A percentile compares a stretch with the other conserved stretches of the same genome.
phyloP scores from a whole-genome alignment of 2,888 invertebrate genomes.

The Drosophila birchii region DNA sequence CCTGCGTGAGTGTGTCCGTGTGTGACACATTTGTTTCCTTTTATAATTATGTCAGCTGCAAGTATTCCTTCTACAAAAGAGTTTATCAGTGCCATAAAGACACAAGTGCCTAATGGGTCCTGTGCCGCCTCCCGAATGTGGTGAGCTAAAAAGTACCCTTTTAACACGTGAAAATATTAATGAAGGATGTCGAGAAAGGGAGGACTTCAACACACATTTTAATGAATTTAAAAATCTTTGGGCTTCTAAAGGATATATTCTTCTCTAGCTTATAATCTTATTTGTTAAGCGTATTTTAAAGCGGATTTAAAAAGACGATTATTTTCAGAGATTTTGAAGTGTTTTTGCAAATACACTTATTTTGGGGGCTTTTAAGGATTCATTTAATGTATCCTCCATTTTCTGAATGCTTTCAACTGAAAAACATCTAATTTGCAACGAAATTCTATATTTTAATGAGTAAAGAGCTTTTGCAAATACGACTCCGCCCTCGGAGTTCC shows the following conservation, averaged over 20 bases:
- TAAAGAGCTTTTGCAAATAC: neutral
- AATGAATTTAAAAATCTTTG: too few relatives aligned
- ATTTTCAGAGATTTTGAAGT: neutral
- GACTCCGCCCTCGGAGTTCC: neutral
- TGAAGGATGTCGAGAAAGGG: neutral
- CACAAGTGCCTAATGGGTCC: slow-evolving; percentile 40
- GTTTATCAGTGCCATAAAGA: slow-evolving; percentile 61
- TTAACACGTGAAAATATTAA: slow-evolving; percentile 9
- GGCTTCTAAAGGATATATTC: neutral
- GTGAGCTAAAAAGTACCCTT: slow-evolving; percentile 9
- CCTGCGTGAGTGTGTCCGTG: slow-evolving; percentile 44
- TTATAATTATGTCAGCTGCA: slow-evolving; percentile 81
- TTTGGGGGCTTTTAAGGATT: neutral
- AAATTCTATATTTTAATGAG: neutral
- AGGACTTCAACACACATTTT: neutral
- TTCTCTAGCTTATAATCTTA: neutral
- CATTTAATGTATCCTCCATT: neutral
- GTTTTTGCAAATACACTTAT: neutral
- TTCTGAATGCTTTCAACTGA: neutral
- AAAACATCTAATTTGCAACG: neutral
- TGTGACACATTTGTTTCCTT: slow-evolving; percentile 74
- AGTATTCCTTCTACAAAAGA: slow-evolving; percentile 72
- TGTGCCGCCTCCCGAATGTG: slow-evolving; percentile 9
- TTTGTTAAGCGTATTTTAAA: neutral
- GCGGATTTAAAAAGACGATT: rapidly evolving